phyloP scores from a whole-genome alignment of 1,140 invertebrate genomes.

The Rhyzopertha dominica region DNA sequence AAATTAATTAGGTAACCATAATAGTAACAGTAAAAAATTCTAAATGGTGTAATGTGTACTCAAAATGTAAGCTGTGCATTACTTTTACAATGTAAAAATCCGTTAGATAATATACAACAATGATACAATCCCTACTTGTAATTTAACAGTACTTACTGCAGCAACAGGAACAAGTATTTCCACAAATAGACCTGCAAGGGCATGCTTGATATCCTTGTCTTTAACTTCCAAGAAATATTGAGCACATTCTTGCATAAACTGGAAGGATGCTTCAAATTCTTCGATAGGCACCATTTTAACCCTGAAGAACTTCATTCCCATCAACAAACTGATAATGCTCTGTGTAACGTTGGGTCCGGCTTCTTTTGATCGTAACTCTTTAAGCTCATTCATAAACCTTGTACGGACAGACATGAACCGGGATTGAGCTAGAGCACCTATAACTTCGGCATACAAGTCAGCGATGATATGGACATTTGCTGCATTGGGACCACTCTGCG shows the following conservation, averaged over 20 bases:
- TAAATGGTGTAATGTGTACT: too few species aligned
- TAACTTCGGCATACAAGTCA: constrained; percentile 97
- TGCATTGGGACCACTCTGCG: constrained; percentile 88
- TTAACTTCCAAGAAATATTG: constrained; percentile 98
- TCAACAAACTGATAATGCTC: constrained; percentile 93
- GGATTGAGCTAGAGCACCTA: constrained; percentile 94
- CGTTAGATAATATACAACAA: too few species aligned
- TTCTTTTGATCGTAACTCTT: constrained; percentile 82
- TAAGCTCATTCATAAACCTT: constrained; percentile 88
- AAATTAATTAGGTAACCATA: too few species aligned
- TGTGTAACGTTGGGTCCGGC: constrained; percentile 85
- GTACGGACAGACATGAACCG: constrained; percentile 90
- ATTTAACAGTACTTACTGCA: constrained; percentile 77
- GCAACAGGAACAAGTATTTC: constrained; percentile 98
- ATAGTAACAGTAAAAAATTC: too few species aligned
- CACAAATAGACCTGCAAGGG: constrained; percentile 94
- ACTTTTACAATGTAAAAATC: too few species aligned
- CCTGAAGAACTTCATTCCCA: constrained; percentile 99
- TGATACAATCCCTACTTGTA: too few species aligned
- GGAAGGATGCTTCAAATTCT: constrained; percentile 98
- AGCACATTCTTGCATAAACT: constrained; percentile 97
- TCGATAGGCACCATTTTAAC: constrained; percentile 96
- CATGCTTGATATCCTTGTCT: constrained; percentile 98
- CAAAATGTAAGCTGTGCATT: too few species aligned
- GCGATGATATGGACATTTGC: constrained; percentile 94